Base-by-base conservation (phyloP, 2,797 vertebrate genomes). In the Enteromius anoplus region DNA sequence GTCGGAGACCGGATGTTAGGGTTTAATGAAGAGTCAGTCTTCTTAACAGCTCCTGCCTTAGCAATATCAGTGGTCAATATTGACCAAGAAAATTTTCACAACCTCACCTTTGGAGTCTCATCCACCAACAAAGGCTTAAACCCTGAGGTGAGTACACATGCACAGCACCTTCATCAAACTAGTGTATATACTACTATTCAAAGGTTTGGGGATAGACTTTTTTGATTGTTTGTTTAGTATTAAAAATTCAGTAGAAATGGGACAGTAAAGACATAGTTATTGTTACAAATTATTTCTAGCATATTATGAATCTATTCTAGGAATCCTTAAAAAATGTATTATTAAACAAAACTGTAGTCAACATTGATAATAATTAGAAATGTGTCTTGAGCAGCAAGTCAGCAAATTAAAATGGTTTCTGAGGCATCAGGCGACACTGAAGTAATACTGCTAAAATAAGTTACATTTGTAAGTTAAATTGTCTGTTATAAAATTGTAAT, bases 101-200 rank as follows among this genome's bases (percentile, higher is more conserved):
- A 93, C 60, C 83, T 97, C 75, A 93, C 93, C 34, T 97, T 98
- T 51, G 95, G 93, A 1, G 93, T 97, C 49, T 91, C 85, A 0
- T 94, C 94, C 11, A 91, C 93, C 7, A 34, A 81, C 17, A 78
- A 80, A 17, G 90, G 92, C 2, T 79, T 76, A 64, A 87, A 87
- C 26, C 94, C 95, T 2, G 88, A 96, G 96, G 96, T 98, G 19
- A 90, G 92, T 45, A 60, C 69, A 71, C 70, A 32, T 23, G 29
- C 26, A 71, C 42, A 55, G 26, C 68, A 32, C 66, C 21, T 49
- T 47, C 5, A 60, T 21, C 1, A 69, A 69, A 55, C n/a, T 60
- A 26, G 5, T 9, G 15, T 4, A 75, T 23, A n/a, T 6, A 26
- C 11, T 15, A 12, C 15, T 17, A 2, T 21, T 51, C 10, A 29